Evolutionary conservation across 2,797 vertebrate species (phyloP), one percentile per base, ranked within the genome.

Genomic region (Melanotaenia boesemani): DNA sequence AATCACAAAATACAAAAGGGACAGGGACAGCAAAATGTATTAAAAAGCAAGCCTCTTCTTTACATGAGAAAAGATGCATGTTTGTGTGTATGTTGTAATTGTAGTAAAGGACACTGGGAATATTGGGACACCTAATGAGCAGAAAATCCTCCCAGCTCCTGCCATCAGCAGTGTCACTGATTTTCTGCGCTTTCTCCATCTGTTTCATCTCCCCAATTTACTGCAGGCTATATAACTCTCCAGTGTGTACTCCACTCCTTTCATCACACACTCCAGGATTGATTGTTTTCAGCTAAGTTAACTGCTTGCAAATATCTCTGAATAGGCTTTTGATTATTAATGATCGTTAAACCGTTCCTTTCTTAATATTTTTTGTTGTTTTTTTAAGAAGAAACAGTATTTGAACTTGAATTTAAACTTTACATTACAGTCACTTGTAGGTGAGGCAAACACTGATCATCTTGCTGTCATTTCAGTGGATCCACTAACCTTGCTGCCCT

Each of bases 21-120:
- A 5, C 2, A 18, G 22, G 59, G 64, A 63, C 82, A 75, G 69
- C 15, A 5, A 85, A 82, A 87, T 77, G 80, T 79, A 86, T 85
- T 76, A 90, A 77, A 71, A 82, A 84, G 65, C 67, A 63, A 67
- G 24, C 30, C 59, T 77, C 59, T 54, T 36, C 70, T 74, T 67
- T 58, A 62, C n/a, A 67, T 76, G 6, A 78, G 65, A 85, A 77
- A 87, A 67, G 62, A 71, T 58, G 48, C 63, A 67, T 59, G 67
- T 72, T 73, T 61, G 36, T 28, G 79, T 67, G 56, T 50, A 54
- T 62, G 28, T 41, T 22, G 67, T 69, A 82, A 78, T 57, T 79
- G 70, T 72, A 66, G 78, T 59, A 60, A 60, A 76, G 63, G 65
- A 70, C 64, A 81, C 12, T 60, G 55, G 60, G 61, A 59, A 66